Conservation (phyloP, 2,113 vertebrate species). For the Coptodon rendalli region DNA sequence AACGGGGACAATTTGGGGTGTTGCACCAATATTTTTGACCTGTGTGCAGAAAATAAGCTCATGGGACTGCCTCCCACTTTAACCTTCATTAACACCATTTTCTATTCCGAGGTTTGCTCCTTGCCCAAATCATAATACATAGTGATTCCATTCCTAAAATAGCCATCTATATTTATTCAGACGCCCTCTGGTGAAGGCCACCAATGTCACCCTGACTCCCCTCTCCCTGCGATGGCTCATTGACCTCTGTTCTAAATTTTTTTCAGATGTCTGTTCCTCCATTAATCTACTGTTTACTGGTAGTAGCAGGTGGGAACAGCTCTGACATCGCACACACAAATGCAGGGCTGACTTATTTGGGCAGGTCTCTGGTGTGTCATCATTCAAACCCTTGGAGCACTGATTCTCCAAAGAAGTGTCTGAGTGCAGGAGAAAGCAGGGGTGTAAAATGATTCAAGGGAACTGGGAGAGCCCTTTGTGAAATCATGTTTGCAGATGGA, state of each 20-base stretch:
- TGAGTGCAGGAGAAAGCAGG: neutral
- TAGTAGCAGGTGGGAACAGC: conserved; percentile 7
- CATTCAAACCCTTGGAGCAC: neutral
- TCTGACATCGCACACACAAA: neutral
- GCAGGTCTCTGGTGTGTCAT: neutral
- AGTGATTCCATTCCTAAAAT: neutral
- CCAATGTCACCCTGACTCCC: neutral
- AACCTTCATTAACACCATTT: neutral
- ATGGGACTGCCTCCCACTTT: neutral
- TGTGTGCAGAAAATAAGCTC: neutral
- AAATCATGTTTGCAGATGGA: neutral
- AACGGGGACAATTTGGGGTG: neutral
- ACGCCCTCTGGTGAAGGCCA: neutral
- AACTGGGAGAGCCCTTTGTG: neutral
- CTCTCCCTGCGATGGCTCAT: neutral
- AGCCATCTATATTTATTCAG: neutral
- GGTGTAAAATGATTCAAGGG: neutral
- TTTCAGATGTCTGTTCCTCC: neutral
- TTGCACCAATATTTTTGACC: neutral
- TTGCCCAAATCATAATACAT: neutral
- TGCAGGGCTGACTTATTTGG: conserved; percentile 19
- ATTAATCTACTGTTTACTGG: neutral
- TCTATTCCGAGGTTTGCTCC: neutral
- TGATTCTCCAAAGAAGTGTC: neutral
- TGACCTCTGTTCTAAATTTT: neutral